phyloP scores from a whole-genome alignment of 2,888 invertebrate species.

The Himalopsyche japonica region DNA sequence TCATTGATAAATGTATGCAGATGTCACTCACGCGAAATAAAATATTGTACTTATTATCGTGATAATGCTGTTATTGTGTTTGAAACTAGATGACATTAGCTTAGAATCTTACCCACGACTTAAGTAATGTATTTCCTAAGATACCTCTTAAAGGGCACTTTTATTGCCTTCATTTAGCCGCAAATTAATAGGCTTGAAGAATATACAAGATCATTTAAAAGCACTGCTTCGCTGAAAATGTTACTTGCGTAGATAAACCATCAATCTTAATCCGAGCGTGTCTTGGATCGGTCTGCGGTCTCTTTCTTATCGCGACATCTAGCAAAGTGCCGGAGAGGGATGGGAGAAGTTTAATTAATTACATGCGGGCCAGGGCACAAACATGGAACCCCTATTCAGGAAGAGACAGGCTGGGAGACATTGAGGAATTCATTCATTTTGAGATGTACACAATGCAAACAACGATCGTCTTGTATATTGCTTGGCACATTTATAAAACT shows the following conservation, averaged over 20 bases:
- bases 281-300: conserved; percentile 19
- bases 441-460: neutral
- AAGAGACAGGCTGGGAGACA: neutral
- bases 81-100: too few relatives aligned
- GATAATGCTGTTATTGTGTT: too few relatives aligned
- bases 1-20: too few relatives aligned
- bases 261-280: conserved; percentile 26
- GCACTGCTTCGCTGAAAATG: neutral
- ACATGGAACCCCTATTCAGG: conserved; percentile 8
- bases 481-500: neutral
- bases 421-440: conserved; percentile 3
- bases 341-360: conserved; percentile 28
- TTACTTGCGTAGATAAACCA: conserved; percentile 4
- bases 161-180: too few relatives aligned
- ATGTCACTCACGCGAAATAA: too few relatives aligned
- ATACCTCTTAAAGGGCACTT: too few relatives aligned
- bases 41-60: too few relatives aligned
- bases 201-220: neutral
- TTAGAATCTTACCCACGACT: too few relatives aligned
- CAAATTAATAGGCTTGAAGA: too few relatives aligned
- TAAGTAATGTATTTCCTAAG: too few relatives aligned
- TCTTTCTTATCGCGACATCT: conserved; percentile 12
- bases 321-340: neutral
- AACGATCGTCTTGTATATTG: neutral
- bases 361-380: conserved; percentile 25